Conservation (phyloP, 2,888 invertebrate species). For the Chaetogeoica ovagalla region DNA sequence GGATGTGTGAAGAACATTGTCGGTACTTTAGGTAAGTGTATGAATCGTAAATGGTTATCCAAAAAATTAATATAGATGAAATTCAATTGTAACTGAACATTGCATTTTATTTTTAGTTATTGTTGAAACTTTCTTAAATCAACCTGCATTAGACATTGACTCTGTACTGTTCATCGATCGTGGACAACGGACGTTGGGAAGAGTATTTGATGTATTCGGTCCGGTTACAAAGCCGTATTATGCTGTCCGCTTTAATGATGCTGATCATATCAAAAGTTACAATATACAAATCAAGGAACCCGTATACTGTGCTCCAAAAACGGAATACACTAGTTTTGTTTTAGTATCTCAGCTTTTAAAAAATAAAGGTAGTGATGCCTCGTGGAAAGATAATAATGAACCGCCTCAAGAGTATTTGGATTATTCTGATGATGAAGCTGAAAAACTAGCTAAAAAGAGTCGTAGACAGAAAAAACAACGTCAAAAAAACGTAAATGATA, state of each 20-base stretch:
- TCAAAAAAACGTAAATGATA: background rate
- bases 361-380: conserved; percentile 85
- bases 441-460: conserved; percentile 61
- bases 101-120: conserved; percentile 66
- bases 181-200: conserved; percentile 74
- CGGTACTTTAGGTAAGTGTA: conserved; percentile 68
- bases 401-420: conserved; percentile 73
- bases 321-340: conserved; percentile 74
- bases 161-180: conserved; percentile 83
- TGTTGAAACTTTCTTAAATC: conserved; percentile 71
- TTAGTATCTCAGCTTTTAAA: conserved; percentile 73
- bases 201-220: conserved; percentile 90
- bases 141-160: conserved; percentile 81
- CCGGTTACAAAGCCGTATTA: conserved; percentile 83
- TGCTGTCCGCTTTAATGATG: conserved; percentile 84
- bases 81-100: too few species aligned
- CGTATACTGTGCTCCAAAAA: conserved; percentile 82
- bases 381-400: conserved; percentile 83
- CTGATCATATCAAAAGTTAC: conserved; percentile 72
- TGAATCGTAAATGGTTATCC: too few species aligned
- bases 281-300: conserved; percentile 70
- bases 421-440: conserved; percentile 88
- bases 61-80: background rate
- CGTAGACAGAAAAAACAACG: conserved; percentile 30
- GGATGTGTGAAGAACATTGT: conserved; percentile 74